Evolutionary conservation across 2,113 vertebrate species (phyloP).

Genomic region (Euleptes europaea): DNA sequence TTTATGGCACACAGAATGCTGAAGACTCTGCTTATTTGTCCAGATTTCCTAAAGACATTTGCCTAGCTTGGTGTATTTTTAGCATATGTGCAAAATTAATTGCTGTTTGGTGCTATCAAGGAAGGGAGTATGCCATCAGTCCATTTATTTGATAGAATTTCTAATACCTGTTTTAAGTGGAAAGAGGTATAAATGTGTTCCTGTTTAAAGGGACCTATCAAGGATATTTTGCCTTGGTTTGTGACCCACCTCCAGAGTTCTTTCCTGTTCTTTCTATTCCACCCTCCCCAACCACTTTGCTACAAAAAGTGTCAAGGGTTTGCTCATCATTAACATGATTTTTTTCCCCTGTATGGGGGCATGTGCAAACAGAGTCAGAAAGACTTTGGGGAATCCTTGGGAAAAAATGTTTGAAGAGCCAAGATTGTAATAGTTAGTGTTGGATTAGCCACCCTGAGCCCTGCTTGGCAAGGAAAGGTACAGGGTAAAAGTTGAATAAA

Average conservation of each 20-base stretch:
- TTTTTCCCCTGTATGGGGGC: not conserved
- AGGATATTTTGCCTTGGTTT: not conserved
- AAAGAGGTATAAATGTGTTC: not conserved
- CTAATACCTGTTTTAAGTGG: not conserved
- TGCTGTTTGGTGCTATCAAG: not conserved
- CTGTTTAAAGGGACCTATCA: not conserved
- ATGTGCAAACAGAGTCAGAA: not conserved
- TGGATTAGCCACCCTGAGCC: no score
- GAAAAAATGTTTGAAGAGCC: no score
- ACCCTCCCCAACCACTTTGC: not conserved
- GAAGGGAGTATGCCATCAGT: not conserved
- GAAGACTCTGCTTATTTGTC: not conserved
- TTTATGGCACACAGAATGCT: not conserved
- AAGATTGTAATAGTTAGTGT: no score
- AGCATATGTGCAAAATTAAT: not conserved
- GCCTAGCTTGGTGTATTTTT: not conserved
- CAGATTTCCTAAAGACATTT: not conserved
- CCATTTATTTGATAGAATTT: not conserved
- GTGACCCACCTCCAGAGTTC: not conserved
- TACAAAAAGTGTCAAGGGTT: not conserved
- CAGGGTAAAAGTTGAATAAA: no score
- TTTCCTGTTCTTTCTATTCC: not conserved
- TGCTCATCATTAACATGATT: not conserved
- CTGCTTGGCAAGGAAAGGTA: no score
- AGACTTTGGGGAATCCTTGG: not conserved